Percentiles rank a stretch among this genome's conserved stretches.
phyloP scores from a whole-genome alignment of 2,797 vertebrate species.

The Acipenser oxyrinchus region DNA sequence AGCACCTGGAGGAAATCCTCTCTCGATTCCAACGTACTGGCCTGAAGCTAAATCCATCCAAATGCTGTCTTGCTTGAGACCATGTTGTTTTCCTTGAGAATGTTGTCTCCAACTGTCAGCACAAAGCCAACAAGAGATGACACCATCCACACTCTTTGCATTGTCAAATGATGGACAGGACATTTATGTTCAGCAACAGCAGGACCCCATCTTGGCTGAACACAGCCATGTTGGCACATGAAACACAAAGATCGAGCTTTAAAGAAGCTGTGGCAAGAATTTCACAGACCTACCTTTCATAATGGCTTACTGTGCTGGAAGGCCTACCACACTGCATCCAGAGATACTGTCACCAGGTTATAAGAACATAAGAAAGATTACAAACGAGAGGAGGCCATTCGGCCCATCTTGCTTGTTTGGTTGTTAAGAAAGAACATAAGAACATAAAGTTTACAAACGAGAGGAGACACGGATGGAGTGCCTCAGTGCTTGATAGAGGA shows the following conservation, averaged over 20 bases:
- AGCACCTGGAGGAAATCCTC: not conserved
- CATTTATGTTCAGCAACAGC: not conserved
- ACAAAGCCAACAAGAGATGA: conserved; percentile 13
- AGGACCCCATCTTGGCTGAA: conserved; percentile 9
- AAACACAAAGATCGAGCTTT: conserved; percentile 2
- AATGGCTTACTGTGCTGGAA: conserved; percentile 16
- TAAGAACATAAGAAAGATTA: not conserved
- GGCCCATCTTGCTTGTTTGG: too few species aligned
- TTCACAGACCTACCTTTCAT: conserved; percentile 21
- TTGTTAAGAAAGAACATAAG: too few species aligned
- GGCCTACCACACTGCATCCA: conserved; percentile 6
- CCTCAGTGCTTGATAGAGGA: conserved; percentile 3
- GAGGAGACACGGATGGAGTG: not conserved
- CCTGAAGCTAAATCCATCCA: too few species aligned
- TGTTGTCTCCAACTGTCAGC: conserved; percentile 5
- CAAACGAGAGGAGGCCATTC: too few species aligned
- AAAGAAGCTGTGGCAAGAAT: conserved; percentile 20
- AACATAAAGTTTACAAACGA: too few species aligned
- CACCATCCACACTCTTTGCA: not conserved
- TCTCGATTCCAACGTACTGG: too few species aligned
- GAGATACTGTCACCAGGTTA: conserved; percentile 13
- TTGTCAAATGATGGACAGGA: not conserved
- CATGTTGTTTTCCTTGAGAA: too few species aligned
- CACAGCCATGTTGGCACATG: conserved; percentile 16
- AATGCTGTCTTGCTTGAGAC: too few species aligned